Evolutionary conservation across 1,140 invertebrate species (phyloP), one percentile per base, ranked within the genome.

Genomic region (Euborellia annulipes): DNA sequence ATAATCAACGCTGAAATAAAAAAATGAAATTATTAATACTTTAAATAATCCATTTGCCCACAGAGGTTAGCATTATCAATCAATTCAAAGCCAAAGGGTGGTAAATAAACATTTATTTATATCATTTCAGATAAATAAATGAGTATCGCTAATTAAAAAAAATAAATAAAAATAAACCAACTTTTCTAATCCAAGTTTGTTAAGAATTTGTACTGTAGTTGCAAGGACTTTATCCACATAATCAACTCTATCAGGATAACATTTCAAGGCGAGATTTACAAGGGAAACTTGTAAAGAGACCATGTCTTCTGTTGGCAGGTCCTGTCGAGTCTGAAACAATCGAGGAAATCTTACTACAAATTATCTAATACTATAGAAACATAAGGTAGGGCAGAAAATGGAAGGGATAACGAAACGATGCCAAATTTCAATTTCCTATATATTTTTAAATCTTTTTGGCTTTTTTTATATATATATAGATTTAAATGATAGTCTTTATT

Each of bases 241-340:
- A 62, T 92, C 87, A 11, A 94, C 78, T 58, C 85, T 75, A 55
- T 94, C 87, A 0, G 89, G 85, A 66, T 98, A 97, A 61, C 93
- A 96, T 57, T 96, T 94, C 45, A 96, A 78, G 0, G 93, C 92
- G 42, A 98, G 69, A 65, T 94, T 95, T 22, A 96, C 76, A 2
- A 99, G 65, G 1, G 95, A 88, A 30, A 97, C 86, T 71, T 98
- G 91, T 17, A 99, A 68, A 8, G 90, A 82, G 34, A 98, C 82
- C 59, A 95, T 92, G 64, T 98, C 94, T 67, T 98, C 94, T 1
- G 86, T 67, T 1, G 92, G 85, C 80, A 98, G 90, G 58, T 96
- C 87, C 54, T 82, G 81, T 38, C 93, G 76, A 50, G 80, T 89
- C 76, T 88, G 63, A 30, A 54, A 54, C n/a, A 45, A 50, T 47